Evolutionary conservation across 1,140 invertebrate species (phyloP).

Genomic region (Plutomurus gul): DNA sequence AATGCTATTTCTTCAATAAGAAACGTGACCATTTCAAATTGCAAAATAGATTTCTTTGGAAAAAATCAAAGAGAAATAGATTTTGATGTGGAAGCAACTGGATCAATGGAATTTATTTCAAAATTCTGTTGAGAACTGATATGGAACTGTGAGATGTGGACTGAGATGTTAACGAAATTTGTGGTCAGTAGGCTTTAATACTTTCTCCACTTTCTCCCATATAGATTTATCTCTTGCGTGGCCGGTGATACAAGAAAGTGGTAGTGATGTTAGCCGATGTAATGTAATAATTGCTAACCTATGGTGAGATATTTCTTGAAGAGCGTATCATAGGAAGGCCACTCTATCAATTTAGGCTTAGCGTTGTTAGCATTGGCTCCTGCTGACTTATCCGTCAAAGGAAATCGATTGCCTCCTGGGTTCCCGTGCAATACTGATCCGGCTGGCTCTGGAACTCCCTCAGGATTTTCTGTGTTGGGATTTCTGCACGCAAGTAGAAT

Average conservation of each 20-base stretch:
- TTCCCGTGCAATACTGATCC: slow-evolving; percentile 5
- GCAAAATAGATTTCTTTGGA: background rate
- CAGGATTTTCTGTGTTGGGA: slow-evolving; percentile 67
- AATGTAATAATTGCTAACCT: slow-evolving; percentile 63
- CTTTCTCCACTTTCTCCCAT: no score
- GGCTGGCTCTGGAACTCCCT: slow-evolving; percentile 33
- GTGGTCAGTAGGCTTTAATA: no score
- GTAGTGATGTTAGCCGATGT: no score
- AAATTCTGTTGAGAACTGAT: background rate
- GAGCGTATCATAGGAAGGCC: slow-evolving; percentile 89
- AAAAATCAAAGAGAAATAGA: slow-evolving; percentile 18
- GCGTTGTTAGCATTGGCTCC: slow-evolving; percentile 16
- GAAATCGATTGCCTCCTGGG: slow-evolving; percentile 37
- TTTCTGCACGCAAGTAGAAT: slow-evolving; percentile 67
- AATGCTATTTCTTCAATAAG: slow-evolving; percentile 10
- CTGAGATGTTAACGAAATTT: no score
- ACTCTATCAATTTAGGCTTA: slow-evolving; percentile 66
- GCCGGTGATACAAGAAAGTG: no score
- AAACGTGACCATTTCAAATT: slow-evolving; percentile 21
- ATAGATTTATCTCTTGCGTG: no score
- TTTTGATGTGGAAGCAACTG: slow-evolving; percentile 13
- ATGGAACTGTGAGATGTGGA: background rate
- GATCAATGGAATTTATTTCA: background rate
- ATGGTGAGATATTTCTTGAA: slow-evolving; percentile 91
- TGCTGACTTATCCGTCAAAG: slow-evolving; percentile 40